Conservation (phyloP, 30 jellyfish, hydroid and myxozoan genomes). For the Hydra vulgaris region DNA sequence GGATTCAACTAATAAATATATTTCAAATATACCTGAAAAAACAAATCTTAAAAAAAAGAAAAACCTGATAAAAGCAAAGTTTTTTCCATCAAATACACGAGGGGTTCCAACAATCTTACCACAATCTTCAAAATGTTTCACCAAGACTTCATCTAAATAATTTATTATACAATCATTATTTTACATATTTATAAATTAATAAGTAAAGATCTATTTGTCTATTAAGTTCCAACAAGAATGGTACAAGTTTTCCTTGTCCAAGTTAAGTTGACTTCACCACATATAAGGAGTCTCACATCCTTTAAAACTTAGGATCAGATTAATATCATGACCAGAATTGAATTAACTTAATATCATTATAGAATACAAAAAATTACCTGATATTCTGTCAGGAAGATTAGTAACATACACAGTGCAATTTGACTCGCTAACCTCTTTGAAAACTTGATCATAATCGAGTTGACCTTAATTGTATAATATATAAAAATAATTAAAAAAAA, state of each 20-base stretch:
- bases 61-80: conserved; percentile 18
- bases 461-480: conserved; percentile 28
- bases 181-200: background rate
- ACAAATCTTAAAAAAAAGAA: no score
- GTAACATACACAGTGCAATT: conserved; percentile 95
- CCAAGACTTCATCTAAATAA: conserved; percentile 15
- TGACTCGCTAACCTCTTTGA: conserved; percentile 60
- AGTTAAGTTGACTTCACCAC: no score
- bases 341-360: no score
- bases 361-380: conserved; percentile 50
- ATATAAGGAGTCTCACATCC: no score
- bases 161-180: background rate
- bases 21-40: no score
- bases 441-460: conserved; percentile 87
- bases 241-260: no score
- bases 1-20: no score
- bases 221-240: no score
- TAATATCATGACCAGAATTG: no score
- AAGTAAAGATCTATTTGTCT: background rate
- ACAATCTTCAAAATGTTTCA: conserved; percentile 16
- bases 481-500: background rate
- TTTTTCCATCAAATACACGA: conserved; percentile 22
- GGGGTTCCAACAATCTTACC: conserved; percentile 27
- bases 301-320: no score
- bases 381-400: conserved; percentile 65